Evolutionary conservation across 2,797 vertebrate species (phyloP).

Genomic region (Lutjanus campechanus): DNA sequence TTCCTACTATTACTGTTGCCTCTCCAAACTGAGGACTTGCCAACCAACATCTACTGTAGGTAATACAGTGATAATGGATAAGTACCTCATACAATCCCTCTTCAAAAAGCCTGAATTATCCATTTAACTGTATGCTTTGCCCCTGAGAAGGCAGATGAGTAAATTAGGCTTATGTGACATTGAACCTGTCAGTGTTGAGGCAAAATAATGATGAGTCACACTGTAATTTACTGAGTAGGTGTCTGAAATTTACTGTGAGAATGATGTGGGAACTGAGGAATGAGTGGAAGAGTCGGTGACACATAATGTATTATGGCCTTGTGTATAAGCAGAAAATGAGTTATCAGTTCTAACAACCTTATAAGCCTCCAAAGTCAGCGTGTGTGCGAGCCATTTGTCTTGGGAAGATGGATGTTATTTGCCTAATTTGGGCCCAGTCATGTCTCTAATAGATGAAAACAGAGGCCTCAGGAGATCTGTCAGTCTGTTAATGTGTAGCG

Average conservation of each 20-base stretch:
- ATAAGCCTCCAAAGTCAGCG: not conserved
- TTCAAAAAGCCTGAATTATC: too few species aligned
- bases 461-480: not conserved
- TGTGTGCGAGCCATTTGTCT: conserved; percentile 22
- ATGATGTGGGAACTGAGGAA: not conserved
- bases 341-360: conserved; percentile 2
- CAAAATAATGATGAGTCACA: conserved; percentile 32
- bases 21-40: too few species aligned
- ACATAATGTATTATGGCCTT: not conserved
- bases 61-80: too few species aligned
- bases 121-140: not conserved
- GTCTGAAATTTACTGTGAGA: conserved; percentile 6
- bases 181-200: conserved; percentile 10
- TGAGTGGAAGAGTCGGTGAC: not conserved
- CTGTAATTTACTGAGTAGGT: conserved; percentile 15
- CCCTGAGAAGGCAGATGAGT: not conserved
- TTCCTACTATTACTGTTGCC: too few species aligned
- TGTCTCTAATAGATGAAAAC: conserved; percentile 25
- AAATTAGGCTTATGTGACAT: not conserved
- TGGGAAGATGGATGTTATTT: conserved; percentile 2
- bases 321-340: conserved; percentile 15
- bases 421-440: conserved; percentile 19
- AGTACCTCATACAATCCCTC: too few species aligned
- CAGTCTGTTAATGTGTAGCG: not conserved
- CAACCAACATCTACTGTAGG: too few species aligned